These are phyloP conservation scores for Drosophila azteca DNA, from an alignment of 1,140 invertebrate species.

Conservation along the genomic window DNA sequence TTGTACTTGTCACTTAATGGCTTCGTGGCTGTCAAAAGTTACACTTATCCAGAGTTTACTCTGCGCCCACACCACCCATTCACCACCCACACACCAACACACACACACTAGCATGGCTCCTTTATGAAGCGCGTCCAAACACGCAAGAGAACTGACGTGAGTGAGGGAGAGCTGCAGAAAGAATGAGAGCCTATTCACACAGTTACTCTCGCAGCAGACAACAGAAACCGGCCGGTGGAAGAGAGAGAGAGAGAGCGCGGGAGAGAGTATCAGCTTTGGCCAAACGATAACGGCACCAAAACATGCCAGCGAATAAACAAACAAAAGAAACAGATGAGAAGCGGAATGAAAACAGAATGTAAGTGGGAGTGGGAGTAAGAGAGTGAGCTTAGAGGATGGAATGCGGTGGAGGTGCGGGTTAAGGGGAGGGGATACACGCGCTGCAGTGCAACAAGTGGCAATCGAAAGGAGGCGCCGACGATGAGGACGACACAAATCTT, in stretches of 20 bases:
- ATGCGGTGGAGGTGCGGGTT: not conserved
- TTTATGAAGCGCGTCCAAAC: slow-evolving; percentile 21
- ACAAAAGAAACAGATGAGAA: slow-evolving; percentile 48
- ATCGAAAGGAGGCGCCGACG: slow-evolving; percentile 17
- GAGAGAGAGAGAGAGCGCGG: no score
- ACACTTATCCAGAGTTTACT: slow-evolving; percentile 54
- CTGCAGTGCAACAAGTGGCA: slow-evolving; percentile 52
- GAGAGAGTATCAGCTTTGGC: slow-evolving; percentile 3
- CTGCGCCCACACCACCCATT: slow-evolving; percentile 15
- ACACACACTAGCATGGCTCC: not conserved
- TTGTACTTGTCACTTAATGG: slow-evolving; percentile 56
- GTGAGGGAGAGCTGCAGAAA: not conserved
- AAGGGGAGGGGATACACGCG: no score
- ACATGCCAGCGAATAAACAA: slow-evolving; percentile 68
- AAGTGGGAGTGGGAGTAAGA: slow-evolving; percentile 22
- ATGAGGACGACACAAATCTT: slow-evolving; percentile 62
- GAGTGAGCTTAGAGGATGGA: not conserved
- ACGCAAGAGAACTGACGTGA: slow-evolving; percentile 27
- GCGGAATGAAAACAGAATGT: slow-evolving; percentile 16
- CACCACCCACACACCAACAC: slow-evolving; percentile 6
- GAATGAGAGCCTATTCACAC: slow-evolving; percentile 12
- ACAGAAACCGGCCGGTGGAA: slow-evolving; percentile 64
- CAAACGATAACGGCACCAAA: slow-evolving; percentile 68
- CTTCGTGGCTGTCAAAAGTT: slow-evolving; percentile 69
- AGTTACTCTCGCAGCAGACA: slow-evolving; percentile 13